Base-by-base conservation (phyloP, 2,888 invertebrate genomes). In the Beris chalybata region DNA sequence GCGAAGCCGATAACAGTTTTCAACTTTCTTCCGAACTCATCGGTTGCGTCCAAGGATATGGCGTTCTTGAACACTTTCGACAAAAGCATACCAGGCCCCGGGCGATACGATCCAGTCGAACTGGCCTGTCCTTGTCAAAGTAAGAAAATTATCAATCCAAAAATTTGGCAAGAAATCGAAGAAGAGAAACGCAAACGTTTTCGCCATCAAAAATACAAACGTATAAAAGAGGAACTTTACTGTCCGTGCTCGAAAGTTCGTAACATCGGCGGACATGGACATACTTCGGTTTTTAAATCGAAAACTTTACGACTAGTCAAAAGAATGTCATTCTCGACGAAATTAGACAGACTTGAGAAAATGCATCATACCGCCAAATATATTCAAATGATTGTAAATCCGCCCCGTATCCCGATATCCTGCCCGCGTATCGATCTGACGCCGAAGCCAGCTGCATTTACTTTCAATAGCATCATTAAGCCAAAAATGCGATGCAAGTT, bases 271-370 rank as follows among this genome's bases (percentile, higher is more conserved):
- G 74, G 74, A 9, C 32, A 71, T 5, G 76, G 76, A 0, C 73
- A 72, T 71, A 71, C 69, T 0, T 73, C 38, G 2, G 64, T 71
- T 6, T 76, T 76, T 44, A 73, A 71, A 15, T 73, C 74, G 45
- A 73, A 72, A 53, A 43, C 47, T 9, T 9, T 31, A 1, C 50
- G 66, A 12, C 38, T 48, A 11, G 22, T 43, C 4, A 32, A 56
- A 44, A 43, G 6, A n/a, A 2, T n/a, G 13, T 15, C 32, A 0
- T 5, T 11, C 9, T 3, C 47, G 5, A 45, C 31, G 11, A 29
- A 47, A 32, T 7, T 44, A 2, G 64, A 31, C 12, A n/a, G 55
- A 12, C 31, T 50, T 11, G 55, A 61, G 32, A 65, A 67, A 31
- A 6, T 65, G 15, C 58, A 58, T 30, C 57, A 61, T 15, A 45